phyloP scores from a whole-genome alignment of 2,797 vertebrate genomes.

The Botia almorhae region DNA sequence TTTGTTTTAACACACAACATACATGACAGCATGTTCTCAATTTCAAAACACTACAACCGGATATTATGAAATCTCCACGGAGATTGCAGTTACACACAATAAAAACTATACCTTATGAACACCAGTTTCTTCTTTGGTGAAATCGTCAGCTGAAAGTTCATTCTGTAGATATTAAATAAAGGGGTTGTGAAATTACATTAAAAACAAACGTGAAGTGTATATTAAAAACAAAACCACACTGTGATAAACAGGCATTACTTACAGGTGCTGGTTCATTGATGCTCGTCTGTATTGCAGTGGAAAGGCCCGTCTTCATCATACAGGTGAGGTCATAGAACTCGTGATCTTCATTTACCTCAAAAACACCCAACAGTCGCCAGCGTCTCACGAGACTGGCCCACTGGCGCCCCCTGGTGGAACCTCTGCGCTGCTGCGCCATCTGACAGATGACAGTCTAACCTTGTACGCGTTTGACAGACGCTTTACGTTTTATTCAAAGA shows the following conservation, averaged over 20 bases:
- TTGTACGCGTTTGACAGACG: too few species aligned
- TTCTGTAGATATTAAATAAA: constrained; percentile 51
- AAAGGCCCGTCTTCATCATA: constrained; percentile 80
- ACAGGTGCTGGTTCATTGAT: constrained; percentile 67
- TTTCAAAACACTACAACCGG: too few species aligned
- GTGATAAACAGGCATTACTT: constrained; percentile 37
- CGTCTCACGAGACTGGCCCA: constrained; percentile 72
- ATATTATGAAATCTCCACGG: neutral
- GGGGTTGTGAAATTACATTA: neutral
- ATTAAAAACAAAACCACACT: neutral
- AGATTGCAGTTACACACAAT: neutral
- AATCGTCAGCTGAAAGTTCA: constrained; percentile 60
- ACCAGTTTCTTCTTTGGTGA: constrained; percentile 61
- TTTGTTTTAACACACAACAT: too few species aligned
- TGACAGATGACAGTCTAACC: neutral
- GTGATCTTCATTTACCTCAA: constrained; percentile 61
- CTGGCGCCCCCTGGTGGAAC: constrained; percentile 37
- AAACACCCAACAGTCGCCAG: constrained; percentile 58
- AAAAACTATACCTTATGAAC: constrained; percentile 58
- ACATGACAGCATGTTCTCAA: too few species aligned
- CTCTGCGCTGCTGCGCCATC: neutral
- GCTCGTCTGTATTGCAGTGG: constrained; percentile 67
- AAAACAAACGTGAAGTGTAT: neutral
- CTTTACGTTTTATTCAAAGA: too few species aligned
- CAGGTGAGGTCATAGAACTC: neutral